A percentile compares a stretch with the other conserved stretches of the same genome.
Conservation (phyloP, 2,888 invertebrate species). For the Cerceris ruficornis region DNA sequence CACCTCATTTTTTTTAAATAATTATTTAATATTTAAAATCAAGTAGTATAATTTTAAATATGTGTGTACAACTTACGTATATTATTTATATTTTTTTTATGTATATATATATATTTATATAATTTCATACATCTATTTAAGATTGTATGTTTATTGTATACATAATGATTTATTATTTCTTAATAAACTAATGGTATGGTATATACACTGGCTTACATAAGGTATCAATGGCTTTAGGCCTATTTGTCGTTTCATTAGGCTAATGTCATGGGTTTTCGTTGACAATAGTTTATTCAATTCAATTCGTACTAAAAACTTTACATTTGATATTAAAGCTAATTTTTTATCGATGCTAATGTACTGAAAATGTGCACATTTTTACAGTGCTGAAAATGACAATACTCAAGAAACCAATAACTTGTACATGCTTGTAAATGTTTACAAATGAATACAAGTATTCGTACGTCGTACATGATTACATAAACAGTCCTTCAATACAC, state of each 20-base stretch:
- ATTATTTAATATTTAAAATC: slow-evolving; percentile 68
- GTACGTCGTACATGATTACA: slow-evolving; percentile 9
- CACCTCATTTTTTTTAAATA: slow-evolving; percentile 58
- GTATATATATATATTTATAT: slow-evolving; percentile 60
- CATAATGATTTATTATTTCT: slow-evolving; percentile 67
- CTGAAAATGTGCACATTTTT: slow-evolving; percentile 53
- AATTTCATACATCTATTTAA: slow-evolving; percentile 61
- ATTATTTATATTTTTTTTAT: slow-evolving; percentile 64
- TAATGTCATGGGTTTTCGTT: slow-evolving; percentile 69
- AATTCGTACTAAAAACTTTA: slow-evolving; percentile 46
- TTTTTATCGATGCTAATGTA: slow-evolving; percentile 39
- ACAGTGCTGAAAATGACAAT: slow-evolving; percentile 57
- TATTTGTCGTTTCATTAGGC: slow-evolving; percentile 75
- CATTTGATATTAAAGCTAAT: slow-evolving; percentile 60
- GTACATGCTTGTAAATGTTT: slow-evolving; percentile 11
- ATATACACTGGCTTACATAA: slow-evolving; percentile 78
- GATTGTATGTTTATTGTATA: slow-evolving; percentile 57
- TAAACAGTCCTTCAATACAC: slow-evolving; percentile 18
- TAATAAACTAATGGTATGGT: slow-evolving; percentile 74
- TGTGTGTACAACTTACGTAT: slow-evolving; percentile 67
- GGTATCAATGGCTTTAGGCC: slow-evolving; percentile 78
- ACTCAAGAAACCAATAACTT: slow-evolving; percentile 60
- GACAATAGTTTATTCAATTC: slow-evolving; percentile 31
- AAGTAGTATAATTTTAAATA: slow-evolving; percentile 73
- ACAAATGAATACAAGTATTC: slow-evolving; percentile 33